Percentiles rank a stretch among this genome's conserved stretches.
Conservation (phyloP, 2,113 vertebrate species). For the Leptocoma aspasia region DNA sequence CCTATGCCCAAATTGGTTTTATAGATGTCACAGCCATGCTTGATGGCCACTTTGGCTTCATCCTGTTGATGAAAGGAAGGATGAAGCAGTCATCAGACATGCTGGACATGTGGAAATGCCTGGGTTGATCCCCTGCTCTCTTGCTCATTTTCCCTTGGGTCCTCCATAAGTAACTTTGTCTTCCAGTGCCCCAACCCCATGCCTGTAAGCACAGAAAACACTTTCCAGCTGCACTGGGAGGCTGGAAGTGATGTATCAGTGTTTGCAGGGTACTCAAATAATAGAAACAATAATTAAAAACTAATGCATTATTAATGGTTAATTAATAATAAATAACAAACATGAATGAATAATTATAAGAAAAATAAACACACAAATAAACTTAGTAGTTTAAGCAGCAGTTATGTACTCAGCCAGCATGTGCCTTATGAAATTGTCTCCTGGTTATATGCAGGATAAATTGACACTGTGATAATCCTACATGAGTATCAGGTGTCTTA, state of each 20-base stretch:
- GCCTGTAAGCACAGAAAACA: background rate
- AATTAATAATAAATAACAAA: background rate
- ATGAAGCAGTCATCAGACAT: background rate
- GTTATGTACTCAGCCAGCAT: background rate
- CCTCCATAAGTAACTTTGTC: background rate
- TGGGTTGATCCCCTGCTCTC: background rate
- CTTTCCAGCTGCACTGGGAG: background rate
- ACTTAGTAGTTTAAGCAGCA: background rate
- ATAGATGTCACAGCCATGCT: background rate
- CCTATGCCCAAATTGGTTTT: background rate
- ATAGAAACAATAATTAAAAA: background rate
- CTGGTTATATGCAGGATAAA: background rate
- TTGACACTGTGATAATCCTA: background rate
- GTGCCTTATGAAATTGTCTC: background rate
- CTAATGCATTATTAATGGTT: background rate
- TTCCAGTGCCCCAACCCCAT: background rate
- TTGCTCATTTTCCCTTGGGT: background rate
- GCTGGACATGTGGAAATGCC: background rate
- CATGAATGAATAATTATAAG: background rate
- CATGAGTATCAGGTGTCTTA: background rate
- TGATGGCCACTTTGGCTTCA: background rate
- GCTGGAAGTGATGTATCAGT: background rate
- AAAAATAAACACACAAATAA: background rate
- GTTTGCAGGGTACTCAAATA: background rate
- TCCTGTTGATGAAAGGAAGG: background rate